A percentile compares a stretch with the other conserved stretches of the same genome.
Conservation (phyloP, 2,797 vertebrate genomes). For the Chloroceryle inda region DNA sequence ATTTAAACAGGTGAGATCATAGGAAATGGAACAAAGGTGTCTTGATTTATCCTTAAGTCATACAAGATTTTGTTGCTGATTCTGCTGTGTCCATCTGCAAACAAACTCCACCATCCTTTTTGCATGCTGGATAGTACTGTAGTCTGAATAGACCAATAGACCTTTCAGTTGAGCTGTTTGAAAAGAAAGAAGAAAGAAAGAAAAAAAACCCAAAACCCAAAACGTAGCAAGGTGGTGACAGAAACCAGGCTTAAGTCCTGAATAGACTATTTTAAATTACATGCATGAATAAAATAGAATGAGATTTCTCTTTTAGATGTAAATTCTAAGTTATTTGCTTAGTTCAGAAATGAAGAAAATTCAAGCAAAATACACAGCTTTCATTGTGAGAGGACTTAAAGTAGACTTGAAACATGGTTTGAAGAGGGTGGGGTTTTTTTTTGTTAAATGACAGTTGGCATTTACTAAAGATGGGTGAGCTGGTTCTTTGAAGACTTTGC, state of each 20-base stretch:
- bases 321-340: conserved; percentile 5
- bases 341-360: neutral
- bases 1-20: conserved; percentile 95
- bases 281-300: conserved; percentile 2
- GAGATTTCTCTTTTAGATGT: conserved; percentile 17
- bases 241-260: neutral
- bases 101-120: neutral
- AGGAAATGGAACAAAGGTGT: neutral
- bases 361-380: conserved; percentile 29
- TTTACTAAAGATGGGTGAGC: conserved; percentile 61
- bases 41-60: neutral
- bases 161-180: neutral
- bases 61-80: neutral
- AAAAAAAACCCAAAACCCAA: neutral
- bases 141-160: neutral
- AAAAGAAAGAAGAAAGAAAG: neutral
- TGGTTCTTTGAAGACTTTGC: conserved; percentile 62
- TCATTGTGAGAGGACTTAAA: conserved; percentile 18
- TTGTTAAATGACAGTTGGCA: conserved; percentile 41
- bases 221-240: neutral
- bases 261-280: conserved; percentile 1
- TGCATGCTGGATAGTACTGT: neutral
- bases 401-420: conserved; percentile 45
- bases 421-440: conserved; percentile 15
- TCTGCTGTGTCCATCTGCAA: neutral